Percentiles rank a stretch among this genome's conserved stretches.
Evolutionary conservation across 2,797 vertebrate species (phyloP).

Genomic region (Anolis apletophallus): DNA sequence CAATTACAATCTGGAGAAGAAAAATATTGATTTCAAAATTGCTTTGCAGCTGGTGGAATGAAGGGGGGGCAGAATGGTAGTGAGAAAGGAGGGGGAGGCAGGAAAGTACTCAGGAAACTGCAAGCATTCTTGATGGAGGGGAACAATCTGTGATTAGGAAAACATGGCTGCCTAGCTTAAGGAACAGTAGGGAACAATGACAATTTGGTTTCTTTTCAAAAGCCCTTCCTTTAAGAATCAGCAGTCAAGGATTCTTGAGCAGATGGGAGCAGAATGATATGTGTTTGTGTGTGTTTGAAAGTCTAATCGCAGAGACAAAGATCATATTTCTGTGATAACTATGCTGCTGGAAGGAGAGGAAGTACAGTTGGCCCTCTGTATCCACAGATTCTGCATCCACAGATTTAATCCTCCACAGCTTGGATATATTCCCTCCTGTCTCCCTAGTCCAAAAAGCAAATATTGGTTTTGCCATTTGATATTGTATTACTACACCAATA

Average conservation of each 20-base stretch:
- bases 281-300: too few species aligned
- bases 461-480: too few species aligned
- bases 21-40: constrained; percentile 74
- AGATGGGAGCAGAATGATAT: background rate
- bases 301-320: too few species aligned
- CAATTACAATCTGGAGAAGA: constrained; percentile 67
- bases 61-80: background rate
- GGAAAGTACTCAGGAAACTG: constrained; percentile 6
- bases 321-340: too few species aligned
- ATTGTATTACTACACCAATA: too few species aligned
- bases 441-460: too few species aligned
- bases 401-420: too few species aligned
- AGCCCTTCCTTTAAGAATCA: too few species aligned
- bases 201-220: background rate
- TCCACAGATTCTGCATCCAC: too few species aligned
- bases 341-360: too few species aligned
- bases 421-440: too few species aligned
- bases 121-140: constrained; percentile 18
- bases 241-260: background rate
- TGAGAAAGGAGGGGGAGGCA: constrained; percentile 7
- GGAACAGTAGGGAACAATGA: background rate
- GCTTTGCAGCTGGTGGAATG: constrained; percentile 73
- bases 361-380: too few species aligned
- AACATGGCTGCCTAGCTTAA: constrained; percentile 8
- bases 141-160: background rate